These are phyloP conservation scores for Scotopteryx bipunctaria DNA, from an alignment of 2,888 invertebrate genomes.

Conservation along the genomic window DNA sequence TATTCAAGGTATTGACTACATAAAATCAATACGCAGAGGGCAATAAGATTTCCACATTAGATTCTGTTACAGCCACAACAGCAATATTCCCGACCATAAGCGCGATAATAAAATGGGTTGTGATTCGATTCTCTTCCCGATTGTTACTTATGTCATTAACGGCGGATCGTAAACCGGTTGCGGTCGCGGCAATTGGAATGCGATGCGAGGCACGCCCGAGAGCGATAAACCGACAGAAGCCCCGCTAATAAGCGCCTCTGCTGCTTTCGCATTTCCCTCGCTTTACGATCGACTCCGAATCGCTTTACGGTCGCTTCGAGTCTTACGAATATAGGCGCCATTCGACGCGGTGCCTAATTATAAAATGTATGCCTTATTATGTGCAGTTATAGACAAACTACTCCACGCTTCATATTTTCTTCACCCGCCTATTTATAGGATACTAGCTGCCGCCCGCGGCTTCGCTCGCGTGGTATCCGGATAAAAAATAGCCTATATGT, in stretches of 20 bases:
- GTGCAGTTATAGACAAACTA: too few species aligned
- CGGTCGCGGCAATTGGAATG: conserved; percentile 71
- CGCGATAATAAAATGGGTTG: conserved; percentile 66
- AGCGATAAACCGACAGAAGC: conserved; percentile 56
- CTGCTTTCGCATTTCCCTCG: conserved; percentile 45
- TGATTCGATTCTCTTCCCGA: conserved; percentile 77
- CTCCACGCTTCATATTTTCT: too few species aligned
- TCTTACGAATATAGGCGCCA: conserved; percentile 45
- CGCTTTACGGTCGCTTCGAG: conserved; percentile 46
- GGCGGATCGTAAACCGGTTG: conserved; percentile 64
- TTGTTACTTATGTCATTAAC: conserved; percentile 74
- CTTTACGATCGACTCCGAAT: conserved; percentile 47
- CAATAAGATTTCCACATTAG: conserved; percentile 26
- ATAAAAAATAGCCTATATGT: too few species aligned
- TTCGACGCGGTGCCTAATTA: conserved; percentile 66
- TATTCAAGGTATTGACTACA: conserved; percentile 6
- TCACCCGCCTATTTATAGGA: too few species aligned
- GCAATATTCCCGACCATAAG: conserved; percentile 38
- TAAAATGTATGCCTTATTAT: too few species aligned
- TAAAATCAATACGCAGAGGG: conserved; percentile 10
- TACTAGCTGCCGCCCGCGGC: too few species aligned
- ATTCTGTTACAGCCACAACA: conserved; percentile 32
- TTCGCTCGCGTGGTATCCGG: too few species aligned
- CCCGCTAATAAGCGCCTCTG: conserved; percentile 60
- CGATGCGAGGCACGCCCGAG: conserved; percentile 65